Base-by-base conservation (phyloP, 2,888 invertebrate genomes). In the Diplolepis rosae region DNA sequence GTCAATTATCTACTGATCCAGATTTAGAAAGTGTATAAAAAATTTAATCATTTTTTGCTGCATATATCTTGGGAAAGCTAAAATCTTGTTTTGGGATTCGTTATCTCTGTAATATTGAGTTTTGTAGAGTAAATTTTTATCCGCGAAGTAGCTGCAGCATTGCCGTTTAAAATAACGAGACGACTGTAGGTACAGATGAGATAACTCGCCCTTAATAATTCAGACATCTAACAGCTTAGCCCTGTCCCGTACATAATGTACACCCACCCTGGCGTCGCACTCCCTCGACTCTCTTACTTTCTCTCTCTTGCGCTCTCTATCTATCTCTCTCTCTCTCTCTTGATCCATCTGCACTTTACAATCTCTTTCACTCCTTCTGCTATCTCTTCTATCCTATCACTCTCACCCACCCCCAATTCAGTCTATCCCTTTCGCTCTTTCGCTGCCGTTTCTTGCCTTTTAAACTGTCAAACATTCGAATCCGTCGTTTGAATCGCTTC, bases 171-270 rank as follows among this genome's bases (percentile, higher is more conserved):
- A 87, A 84, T 87, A 86, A 87, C 87, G 84, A 87, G 85, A 87
- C 84, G 87, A 87, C 86, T 87, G 83, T 85, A 84, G 82, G 80
- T 84, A 85, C 83, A 85, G 85, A 85, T 80, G 88, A 86, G 87
- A 86, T 87, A 88, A 87, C 85, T 84, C 79, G 82, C 70, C 66
- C 77, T 88, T 84, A 88, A 88, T 88, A 88, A 88, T 88, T 88
- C 87, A 88, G 83, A 74, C 77, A 85, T 84, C 86, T 88, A 89
- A 89, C 88, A 89, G 88, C 88, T 88, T 89, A 88, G 88, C 85
- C 87, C 84, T 88, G 88, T 88, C 85, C 86, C 84, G 84, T 88
- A 85, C 88, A 88, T 89, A 88, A 89, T 88, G 88, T 81, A 89
- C 84, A 82, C 84, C 81, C 81, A 78, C 82, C 73, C 80, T 71